These are phyloP conservation scores for Alitta virens DNA, from an alignment of 2,888 invertebrate species.

Conservation along the genomic window DNA sequence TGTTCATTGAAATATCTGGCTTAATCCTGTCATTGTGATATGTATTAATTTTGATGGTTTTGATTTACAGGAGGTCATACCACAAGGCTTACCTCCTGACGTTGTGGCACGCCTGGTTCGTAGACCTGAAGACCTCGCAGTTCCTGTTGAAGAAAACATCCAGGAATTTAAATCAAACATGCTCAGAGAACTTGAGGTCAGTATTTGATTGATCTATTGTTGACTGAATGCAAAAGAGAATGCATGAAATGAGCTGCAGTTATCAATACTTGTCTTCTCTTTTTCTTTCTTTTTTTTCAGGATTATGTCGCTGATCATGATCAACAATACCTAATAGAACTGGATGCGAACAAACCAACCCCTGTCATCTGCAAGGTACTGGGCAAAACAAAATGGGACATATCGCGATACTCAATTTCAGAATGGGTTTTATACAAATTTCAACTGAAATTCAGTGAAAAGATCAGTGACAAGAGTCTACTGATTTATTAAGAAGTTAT, in stretches of 20 bases:
- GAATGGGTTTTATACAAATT: background rate
- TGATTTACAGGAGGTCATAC: background rate
- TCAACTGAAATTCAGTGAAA: background rate
- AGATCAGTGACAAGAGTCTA: background rate
- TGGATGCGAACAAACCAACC: conserved; percentile 52
- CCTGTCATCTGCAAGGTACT: conserved; percentile 47
- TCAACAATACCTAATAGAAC: conserved; percentile 53
- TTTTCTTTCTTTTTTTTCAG: conserved; percentile 30
- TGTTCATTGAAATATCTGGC: no score
- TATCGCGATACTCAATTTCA: no score
- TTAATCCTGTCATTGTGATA: no score
- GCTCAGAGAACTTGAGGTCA: conserved; percentile 52
- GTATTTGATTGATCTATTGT: background rate
- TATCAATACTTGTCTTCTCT: no score
- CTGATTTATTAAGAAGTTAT: background rate
- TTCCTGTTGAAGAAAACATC: conserved; percentile 44
- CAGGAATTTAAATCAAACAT: conserved; percentile 47
- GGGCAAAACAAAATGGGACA: no score
- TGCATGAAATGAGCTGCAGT: no score
- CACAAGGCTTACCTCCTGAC: conserved; percentile 41
- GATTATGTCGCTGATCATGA: conserved; percentile 57
- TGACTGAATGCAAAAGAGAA: no score
- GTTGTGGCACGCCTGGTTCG: conserved; percentile 47
- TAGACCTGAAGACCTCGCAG: conserved; percentile 53
- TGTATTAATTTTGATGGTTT: no score